Evolutionary conservation across 2,888 invertebrate genomes (phyloP).

Genomic region (Axea sp.): DNA sequence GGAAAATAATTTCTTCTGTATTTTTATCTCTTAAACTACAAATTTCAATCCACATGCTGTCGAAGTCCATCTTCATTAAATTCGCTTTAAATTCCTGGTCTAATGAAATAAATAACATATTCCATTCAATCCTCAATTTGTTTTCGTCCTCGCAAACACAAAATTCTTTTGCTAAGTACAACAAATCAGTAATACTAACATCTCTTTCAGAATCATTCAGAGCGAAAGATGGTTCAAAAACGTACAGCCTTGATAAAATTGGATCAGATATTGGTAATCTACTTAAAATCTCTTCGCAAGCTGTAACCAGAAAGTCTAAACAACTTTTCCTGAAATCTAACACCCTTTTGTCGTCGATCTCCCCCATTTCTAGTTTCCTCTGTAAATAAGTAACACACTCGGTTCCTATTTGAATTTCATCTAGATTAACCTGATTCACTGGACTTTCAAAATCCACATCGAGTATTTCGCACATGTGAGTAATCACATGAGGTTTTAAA

Average conservation of each 20-base stretch:
- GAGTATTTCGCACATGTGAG: slow-evolving; percentile 24
- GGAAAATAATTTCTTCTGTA: slow-evolving; percentile 16
- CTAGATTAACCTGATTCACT: slow-evolving; percentile 28
- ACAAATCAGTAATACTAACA: slow-evolving; percentile 17
- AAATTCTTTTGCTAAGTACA: slow-evolving; percentile 37
- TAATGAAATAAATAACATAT: slow-evolving; percentile 20
- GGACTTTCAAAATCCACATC: slow-evolving; percentile 36
- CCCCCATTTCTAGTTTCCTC: slow-evolving; percentile 6
- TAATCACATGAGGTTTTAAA: slow-evolving; percentile 36
- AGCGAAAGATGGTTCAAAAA: slow-evolving; percentile 34
- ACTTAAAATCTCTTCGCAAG: slow-evolving; percentile 36
- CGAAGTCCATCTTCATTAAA: slow-evolving; percentile 44
- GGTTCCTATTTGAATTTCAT: slow-evolving; percentile 28
- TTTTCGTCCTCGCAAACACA: slow-evolving; percentile 31
- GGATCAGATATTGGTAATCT: slow-evolving; percentile 28
- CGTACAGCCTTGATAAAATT: slow-evolving; percentile 29
- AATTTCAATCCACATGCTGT: slow-evolving; percentile 48
- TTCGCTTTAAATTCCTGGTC: slow-evolving; percentile 21
- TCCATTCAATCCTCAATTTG: slow-evolving; percentile 32
- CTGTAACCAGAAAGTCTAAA: slow-evolving; percentile 14
- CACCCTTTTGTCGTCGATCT: slow-evolving; percentile 1
- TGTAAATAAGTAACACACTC: slow-evolving; percentile 36
- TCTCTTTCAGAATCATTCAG: slow-evolving; percentile 30
- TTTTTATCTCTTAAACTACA: slow-evolving; percentile 20
- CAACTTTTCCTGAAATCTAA: slow-evolving; percentile 15